phyloP scores from a whole-genome alignment of 2,888 invertebrate genomes.

The Ormyrus nitidulus region DNA sequence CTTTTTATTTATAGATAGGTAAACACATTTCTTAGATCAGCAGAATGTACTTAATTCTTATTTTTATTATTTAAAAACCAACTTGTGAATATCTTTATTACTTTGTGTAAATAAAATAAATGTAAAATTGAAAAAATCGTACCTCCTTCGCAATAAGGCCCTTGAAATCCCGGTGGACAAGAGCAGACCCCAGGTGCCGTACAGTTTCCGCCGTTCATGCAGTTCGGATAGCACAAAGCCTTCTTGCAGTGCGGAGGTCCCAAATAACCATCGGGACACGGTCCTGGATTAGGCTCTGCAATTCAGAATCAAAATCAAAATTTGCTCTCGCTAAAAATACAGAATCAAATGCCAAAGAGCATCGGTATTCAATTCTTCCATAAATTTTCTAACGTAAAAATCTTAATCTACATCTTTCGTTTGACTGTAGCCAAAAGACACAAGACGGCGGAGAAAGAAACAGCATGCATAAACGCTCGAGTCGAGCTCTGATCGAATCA shows the following conservation, averaged over 20 bases:
- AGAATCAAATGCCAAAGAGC: conserved; percentile 26
- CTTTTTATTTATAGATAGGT: too few species aligned
- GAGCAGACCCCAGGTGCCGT: conserved; percentile 92
- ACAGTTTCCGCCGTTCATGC: conserved; percentile 94
- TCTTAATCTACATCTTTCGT: neutral
- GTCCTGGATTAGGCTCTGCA: conserved; percentile 83
- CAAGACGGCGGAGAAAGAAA: too few species aligned
- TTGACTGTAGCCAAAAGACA: conserved; percentile 9
- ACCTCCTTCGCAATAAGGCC: conserved; percentile 94
- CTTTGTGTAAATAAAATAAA: conserved; percentile 42
- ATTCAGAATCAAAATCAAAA: conserved; percentile 33
- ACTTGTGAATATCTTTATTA: conserved; percentile 23
- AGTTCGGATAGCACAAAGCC: conserved; percentile 93
- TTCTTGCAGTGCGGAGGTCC: conserved; percentile 90
- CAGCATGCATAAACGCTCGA: neutral
- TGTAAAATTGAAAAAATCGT: conserved; percentile 49
- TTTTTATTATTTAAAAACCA: neutral
- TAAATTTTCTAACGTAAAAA: neutral
- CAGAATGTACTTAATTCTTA: too few species aligned
- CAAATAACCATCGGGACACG: conserved; percentile 93
- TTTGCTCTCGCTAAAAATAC: conserved; percentile 10
- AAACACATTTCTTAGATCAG: too few species aligned
- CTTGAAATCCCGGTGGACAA: conserved; percentile 93
- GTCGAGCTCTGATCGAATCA: conserved; percentile 13
- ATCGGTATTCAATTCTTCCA: conserved; percentile 19